Base-by-base conservation (phyloP, 2,797 vertebrate species). In the Rhabdomys pumilio region DNA sequence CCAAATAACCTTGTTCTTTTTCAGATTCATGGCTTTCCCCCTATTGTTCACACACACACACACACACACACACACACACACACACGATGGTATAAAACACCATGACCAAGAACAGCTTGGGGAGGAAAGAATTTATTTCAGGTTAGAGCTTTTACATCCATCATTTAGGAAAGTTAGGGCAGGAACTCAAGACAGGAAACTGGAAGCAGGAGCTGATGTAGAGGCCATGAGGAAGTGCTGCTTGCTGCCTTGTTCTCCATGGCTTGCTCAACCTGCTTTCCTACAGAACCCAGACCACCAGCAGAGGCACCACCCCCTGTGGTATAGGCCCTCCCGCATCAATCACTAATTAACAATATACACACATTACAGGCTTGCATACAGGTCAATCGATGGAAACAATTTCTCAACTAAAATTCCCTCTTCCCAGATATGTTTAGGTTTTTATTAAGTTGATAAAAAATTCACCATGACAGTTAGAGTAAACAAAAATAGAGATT, bases 401-500 rank as follows among this genome's bases (percentile, higher is more conserved):
- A 50, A 50, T 85, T 24, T 69, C 44, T 69, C 63, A 85, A 24
- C 67, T 67, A 50, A 50, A 69, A 69, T 67, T n/a, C 20, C 20
- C 12, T 85, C 31, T 69, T 53, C 31, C 44, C 31, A 85, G 63
- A 69, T 65, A 69, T 15, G 7, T 69, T 47, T 85, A 67, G 19
- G 31, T 69, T 67, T 85, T 44, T 50, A 11, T 63, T 61, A 61
- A 19, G 38, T 24, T n/a, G 44, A 69, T 67, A 85, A 85, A 85
- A 67, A 85, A 67, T 12, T 34, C 83, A 67, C 44, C 19, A 69
- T 19, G 31, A 85, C 31, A 50, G 55, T 91, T 97, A 92, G 85
- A 89, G 91, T n/a, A 91, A 95, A 76, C 90, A 91, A 80, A 41
- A 24, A 29, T 41, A 93, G 82, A 93, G 53, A 76, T 57, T 55